These are phyloP conservation scores for Anthoscopus minutus DNA, from an alignment of 2,113 vertebrate species.

Conservation along the genomic window DNA sequence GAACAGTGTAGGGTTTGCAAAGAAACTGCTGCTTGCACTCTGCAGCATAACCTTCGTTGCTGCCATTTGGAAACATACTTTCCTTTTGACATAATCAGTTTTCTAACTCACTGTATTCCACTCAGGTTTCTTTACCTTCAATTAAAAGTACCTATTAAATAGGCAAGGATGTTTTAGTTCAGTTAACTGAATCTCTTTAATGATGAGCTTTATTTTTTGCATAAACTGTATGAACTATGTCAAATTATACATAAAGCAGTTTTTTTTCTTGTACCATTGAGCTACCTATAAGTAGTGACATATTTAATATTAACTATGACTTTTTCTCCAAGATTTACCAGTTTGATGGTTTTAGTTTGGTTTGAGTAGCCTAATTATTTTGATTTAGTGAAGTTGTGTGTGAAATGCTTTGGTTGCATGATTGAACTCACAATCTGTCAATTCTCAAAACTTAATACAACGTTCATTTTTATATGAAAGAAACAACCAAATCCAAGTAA, in stretches of 20 bases:
- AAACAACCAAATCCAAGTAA: not conserved
- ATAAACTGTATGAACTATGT: not conserved
- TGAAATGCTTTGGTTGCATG: not conserved
- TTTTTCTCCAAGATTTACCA: not conserved
- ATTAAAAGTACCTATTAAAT: not conserved
- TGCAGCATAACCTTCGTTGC: not conserved
- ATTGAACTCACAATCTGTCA: not conserved
- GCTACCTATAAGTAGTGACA: rapidly evolving
- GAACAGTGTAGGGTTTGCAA: rapidly evolving
- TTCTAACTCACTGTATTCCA: not conserved
- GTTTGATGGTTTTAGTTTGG: not conserved
- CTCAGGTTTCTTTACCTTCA: not conserved
- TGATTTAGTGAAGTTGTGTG: not conserved
- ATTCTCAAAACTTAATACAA: not conserved
- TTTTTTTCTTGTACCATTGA: not conserved
- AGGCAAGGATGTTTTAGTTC: not conserved
- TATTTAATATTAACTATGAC: not conserved
- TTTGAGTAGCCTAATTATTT: not conserved
- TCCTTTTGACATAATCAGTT: rapidly evolving
- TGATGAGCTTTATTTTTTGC: not conserved
- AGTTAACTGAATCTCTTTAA: not conserved
- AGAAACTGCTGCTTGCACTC: not conserved
- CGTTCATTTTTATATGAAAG: not conserved
- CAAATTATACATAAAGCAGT: not conserved
- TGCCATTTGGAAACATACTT: not conserved